phyloP scores from a whole-genome alignment of 2,888 invertebrate species.

The Lagria hirta region DNA sequence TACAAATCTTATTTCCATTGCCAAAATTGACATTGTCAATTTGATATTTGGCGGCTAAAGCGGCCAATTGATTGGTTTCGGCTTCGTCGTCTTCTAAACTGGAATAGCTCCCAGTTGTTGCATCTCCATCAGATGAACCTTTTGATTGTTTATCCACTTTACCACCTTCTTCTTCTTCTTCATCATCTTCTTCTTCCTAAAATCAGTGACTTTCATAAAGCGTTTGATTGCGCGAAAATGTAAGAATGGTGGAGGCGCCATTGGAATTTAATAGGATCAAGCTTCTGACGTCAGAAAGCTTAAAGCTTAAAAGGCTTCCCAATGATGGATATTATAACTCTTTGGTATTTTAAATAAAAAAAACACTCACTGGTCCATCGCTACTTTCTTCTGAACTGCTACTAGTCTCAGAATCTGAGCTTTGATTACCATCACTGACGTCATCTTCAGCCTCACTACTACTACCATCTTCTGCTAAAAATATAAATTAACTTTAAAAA shows the following conservation, averaged over 20 bases:
- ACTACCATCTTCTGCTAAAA: constrained; percentile 40
- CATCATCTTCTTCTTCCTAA: constrained; percentile 32
- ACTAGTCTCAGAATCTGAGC: constrained; percentile 42
- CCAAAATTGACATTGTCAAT: constrained; percentile 53
- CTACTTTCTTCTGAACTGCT: constrained; percentile 48
- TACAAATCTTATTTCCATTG: constrained; percentile 54
- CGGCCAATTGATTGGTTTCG: constrained; percentile 50
- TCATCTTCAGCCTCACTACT: constrained; percentile 49
- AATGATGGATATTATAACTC: too few species aligned
- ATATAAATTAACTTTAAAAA: too few species aligned
- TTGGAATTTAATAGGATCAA: too few species aligned
- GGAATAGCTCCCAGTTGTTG: constrained; percentile 58
- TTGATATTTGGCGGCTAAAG: constrained; percentile 51
- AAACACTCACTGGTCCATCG: constrained; percentile 50
- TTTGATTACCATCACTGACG: constrained; percentile 45
- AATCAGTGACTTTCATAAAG: too few species aligned
- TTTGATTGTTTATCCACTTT: constrained; percentile 48
- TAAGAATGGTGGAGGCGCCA: neutral
- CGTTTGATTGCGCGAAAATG: too few species aligned
- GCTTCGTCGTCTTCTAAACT: constrained; percentile 59
- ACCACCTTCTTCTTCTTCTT: constrained; percentile 41
- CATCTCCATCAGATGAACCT: constrained; percentile 55
- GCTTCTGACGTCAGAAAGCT: too few species aligned
- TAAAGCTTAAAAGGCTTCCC: too few species aligned
- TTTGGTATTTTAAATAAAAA: too few species aligned